Conservation (phyloP, 2,113 vertebrate species). For the Cranoglanis bouderius region DNA sequence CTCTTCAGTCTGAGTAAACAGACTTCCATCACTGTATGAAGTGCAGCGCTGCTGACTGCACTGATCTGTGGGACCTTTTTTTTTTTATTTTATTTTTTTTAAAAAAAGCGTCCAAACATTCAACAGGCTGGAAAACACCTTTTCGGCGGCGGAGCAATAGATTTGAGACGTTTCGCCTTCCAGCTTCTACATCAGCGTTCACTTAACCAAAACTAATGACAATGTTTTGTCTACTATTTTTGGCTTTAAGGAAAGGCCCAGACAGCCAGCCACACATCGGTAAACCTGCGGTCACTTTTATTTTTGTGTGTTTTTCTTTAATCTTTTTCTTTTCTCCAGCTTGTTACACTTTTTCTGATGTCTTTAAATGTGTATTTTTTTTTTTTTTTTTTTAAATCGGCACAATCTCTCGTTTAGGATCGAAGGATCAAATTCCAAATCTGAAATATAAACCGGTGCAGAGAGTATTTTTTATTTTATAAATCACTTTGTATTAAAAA, state of each 20-base stretch:
- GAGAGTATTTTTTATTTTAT: conserved; percentile 66
- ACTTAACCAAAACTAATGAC: background rate
- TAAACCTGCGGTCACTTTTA: background rate
- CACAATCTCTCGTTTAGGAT: conserved; percentile 4
- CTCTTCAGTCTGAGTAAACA: background rate
- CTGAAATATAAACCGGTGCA: conserved; percentile 27
- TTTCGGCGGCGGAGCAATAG: background rate
- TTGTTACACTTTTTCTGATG: conserved; percentile 14
- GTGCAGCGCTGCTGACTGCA: background rate
- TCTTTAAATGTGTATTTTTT: conserved; percentile 38
- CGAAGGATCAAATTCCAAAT: conserved; percentile 34
- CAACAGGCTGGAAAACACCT: background rate
- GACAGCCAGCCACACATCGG: no score
- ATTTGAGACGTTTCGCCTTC: background rate
- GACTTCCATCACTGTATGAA: background rate
- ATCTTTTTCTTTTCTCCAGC: background rate
- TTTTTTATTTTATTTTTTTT: background rate
- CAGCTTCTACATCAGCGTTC: background rate
- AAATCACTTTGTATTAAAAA: conserved; percentile 56
- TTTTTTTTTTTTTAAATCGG: conserved; percentile 46
- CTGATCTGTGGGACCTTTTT: background rate
- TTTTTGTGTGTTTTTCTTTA: background rate
- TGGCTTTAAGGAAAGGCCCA: background rate
- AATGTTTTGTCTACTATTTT: no score
- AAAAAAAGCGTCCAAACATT: background rate